Evolutionary conservation across 92 coral and sea anemone species (phyloP).

Genomic region (Porites cylindrica): DNA sequence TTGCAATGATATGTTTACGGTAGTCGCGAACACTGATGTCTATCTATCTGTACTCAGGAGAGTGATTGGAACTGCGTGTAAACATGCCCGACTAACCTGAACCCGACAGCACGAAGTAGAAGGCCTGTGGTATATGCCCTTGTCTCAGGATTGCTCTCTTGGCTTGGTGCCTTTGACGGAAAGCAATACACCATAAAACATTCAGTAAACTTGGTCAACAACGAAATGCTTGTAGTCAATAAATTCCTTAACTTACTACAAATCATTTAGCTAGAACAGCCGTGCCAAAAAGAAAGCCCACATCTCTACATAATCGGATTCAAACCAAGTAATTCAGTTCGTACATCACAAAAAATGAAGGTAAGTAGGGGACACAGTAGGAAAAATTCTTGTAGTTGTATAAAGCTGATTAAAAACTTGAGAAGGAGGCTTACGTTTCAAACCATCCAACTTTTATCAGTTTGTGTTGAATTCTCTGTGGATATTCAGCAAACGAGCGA

Average conservation of each 20-base stretch:
- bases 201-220: neutral
- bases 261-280: no score
- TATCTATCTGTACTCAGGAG: neutral
- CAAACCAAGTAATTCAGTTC: no score
- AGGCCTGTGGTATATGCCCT: slow-evolving; percentile 98
- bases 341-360: neutral
- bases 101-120: slow-evolving; percentile 92
- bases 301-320: no score
- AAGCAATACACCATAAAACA: neutral
- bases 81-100: slow-evolving; percentile 70
- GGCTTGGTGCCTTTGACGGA: slow-evolving; percentile 72
- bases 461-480: slow-evolving; percentile 95
- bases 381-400: no score
- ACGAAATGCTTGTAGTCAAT: no score
- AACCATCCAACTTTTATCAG: slow-evolving; percentile 93
- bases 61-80: neutral
- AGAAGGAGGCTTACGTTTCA: slow-evolving; percentile 78
- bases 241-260: no score
- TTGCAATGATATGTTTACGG: no score
- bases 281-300: no score
- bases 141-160: slow-evolving; percentile 92
- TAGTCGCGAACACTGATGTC: neutral
- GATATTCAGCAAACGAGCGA: slow-evolving; percentile 96
- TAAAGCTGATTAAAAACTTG: neutral
- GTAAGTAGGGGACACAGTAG: no score